phyloP scores from a whole-genome alignment of 2,888 invertebrate species.

The Drosophila bunnanda region DNA sequence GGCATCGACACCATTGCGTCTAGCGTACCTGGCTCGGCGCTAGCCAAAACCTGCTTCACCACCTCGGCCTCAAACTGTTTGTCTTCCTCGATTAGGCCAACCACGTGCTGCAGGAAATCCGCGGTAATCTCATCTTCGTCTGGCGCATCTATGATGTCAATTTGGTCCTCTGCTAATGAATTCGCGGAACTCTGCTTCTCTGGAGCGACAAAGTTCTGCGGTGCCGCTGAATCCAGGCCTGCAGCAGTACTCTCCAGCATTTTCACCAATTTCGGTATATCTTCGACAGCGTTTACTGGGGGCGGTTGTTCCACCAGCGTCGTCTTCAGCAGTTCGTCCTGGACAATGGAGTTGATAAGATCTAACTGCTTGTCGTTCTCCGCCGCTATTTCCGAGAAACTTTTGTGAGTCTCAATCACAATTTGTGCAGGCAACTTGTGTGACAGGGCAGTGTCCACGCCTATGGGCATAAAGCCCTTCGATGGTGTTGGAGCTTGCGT shows the following conservation, averaged over 20 bases:
- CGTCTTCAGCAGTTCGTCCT: slow-evolving; percentile 81
- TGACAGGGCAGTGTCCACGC: slow-evolving; percentile 78
- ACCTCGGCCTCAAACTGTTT: slow-evolving; percentile 90
- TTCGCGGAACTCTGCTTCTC: slow-evolving; percentile 2
- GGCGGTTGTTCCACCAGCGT: slow-evolving; percentile 68
- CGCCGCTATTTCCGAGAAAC: slow-evolving; percentile 82
- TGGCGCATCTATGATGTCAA: slow-evolving; percentile 85
- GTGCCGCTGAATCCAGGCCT: slow-evolving; percentile 55
- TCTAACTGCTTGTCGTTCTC: slow-evolving; percentile 84
- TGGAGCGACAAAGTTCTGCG: not conserved
- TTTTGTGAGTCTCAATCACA: slow-evolving; percentile 84
- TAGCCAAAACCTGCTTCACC: slow-evolving; percentile 87
- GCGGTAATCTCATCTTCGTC: slow-evolving; percentile 88
- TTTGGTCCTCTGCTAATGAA: slow-evolving; percentile 60
- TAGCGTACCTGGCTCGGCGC: slow-evolving; percentile 49
- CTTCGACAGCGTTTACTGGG: slow-evolving; percentile 72
- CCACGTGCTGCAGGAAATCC: slow-evolving; percentile 90
- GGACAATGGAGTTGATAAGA: slow-evolving; percentile 84
- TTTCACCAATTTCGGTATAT: slow-evolving; percentile 86
- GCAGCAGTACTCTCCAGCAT: slow-evolving; percentile 85
- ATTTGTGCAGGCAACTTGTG: slow-evolving; percentile 84
- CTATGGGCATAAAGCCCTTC: slow-evolving; percentile 83
- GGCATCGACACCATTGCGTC: slow-evolving; percentile 49
- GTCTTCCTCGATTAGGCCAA: slow-evolving; percentile 88
- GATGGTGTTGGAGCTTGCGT: slow-evolving; percentile 61